Evolutionary conservation across 2,888 invertebrate genomes (phyloP).

Genomic region (Thalpophila matura): DNA sequence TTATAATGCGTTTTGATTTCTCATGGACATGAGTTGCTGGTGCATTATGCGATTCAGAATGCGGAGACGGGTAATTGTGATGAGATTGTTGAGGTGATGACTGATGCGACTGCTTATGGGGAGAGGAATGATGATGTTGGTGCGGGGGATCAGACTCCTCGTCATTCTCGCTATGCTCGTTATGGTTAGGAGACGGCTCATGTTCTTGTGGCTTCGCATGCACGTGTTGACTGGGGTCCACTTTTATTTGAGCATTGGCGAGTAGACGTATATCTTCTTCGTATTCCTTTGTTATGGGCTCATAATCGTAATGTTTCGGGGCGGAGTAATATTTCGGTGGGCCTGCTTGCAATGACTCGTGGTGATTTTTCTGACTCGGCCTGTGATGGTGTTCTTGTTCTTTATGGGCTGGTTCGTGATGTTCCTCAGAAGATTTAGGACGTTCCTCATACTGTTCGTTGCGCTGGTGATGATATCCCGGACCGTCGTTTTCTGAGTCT

Average conservation of each 20-base stretch:
- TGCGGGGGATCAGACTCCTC: conserved; percentile 34
- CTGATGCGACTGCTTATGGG: conserved; percentile 46
- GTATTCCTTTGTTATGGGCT: conserved; percentile 73
- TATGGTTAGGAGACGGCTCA: conserved; percentile 24
- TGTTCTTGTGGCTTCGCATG: conserved; percentile 54
- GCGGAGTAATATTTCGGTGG: conserved; percentile 58
- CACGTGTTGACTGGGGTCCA: conserved; percentile 77
- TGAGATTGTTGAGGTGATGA: conserved; percentile 28
- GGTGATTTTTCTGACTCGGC: conserved; percentile 28
- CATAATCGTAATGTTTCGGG: conserved; percentile 64
- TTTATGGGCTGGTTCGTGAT: conserved; percentile 45
- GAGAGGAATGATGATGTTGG: conserved; percentile 45
- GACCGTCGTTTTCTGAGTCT: conserved; percentile 58
- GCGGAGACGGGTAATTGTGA: conserved; percentile 43
- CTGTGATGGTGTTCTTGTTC: conserved; percentile 48
- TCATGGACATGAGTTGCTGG: conserved; percentile 74
- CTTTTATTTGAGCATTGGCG: conserved; percentile 75
- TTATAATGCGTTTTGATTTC: conserved; percentile 80
- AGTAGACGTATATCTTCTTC: conserved; percentile 78
- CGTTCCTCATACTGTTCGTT: conserved; percentile 40
- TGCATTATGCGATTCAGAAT: conserved; percentile 57
- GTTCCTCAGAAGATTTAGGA: conserved; percentile 49
- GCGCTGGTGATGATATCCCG: conserved; percentile 52
- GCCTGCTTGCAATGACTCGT: conserved; percentile 30
- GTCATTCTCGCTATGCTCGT: no score